Evolutionary conservation across 1,140 invertebrate species (phyloP), one percentile per base, ranked within the genome.

Genomic region (Camponotus vicinus): DNA sequence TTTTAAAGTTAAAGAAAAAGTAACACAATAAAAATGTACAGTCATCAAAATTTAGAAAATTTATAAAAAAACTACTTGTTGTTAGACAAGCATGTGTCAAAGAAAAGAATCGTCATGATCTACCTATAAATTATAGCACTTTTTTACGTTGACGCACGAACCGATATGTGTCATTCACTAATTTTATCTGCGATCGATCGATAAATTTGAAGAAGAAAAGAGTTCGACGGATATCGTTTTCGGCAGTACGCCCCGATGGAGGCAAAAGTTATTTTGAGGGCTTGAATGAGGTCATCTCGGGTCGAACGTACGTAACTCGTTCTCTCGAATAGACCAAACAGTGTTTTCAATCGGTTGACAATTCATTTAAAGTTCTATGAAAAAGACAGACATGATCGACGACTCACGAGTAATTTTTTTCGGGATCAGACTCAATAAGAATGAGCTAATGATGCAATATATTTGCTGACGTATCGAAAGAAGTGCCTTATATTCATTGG

Each of bases 241-340:
- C 63, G 45, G 34, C 34, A 34, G 42, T 63, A 71, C 57, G 57
- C 18, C 32, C 82, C 87, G 85, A 86, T 85, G 87, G 87, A 86
- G 85, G 71, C 89, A 88, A 91, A 87, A 91, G 92, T 91, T 93
- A 93, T 93, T 93, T 92, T 91, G 71, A 75, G 88, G 89, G 45
- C 80, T 88, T 69, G 89, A 93, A 93, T 91, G 92, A 92, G 92
- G 92, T 93, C 92, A 93, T 92, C 85, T 91, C 70, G 89, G 90
- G 91, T 93, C 90, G 91, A 73, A 49, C 88, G 63, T 59, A 63
- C 88, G 79, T 80, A 76, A 88, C 76, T 15, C 55, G 79, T 73
- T 88, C 89, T 83, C 86, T 63, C 73, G 83, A 70, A 85, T 87
- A 89, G 66, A 86, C 88, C 83, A 70, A n/a, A 32, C 55, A 15